Evolutionary conservation across 1,140 invertebrate species (phyloP).

Genomic region (Apis dorsata): DNA sequence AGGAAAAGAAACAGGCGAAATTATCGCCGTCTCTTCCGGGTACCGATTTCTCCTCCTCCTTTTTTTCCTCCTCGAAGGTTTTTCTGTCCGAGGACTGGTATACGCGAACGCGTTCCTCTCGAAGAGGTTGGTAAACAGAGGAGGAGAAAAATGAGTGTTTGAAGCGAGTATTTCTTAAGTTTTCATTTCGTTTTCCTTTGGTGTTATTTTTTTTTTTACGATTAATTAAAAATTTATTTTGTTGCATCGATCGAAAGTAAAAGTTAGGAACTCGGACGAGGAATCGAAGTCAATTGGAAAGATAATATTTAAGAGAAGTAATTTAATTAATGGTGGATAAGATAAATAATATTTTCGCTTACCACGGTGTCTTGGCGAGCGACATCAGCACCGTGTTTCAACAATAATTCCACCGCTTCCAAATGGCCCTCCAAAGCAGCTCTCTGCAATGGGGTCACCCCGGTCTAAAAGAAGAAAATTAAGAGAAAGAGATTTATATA

Average conservation of each 20-base stretch:
- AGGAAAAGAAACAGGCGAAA: background rate
- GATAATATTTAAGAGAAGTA: accelerated
- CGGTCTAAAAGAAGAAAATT: slow-evolving; percentile 82
- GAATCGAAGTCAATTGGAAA: background rate
- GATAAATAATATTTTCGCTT: slow-evolving; percentile 69
- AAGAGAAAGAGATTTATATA: background rate
- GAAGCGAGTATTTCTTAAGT: too few species aligned
- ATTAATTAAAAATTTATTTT: too few species aligned
- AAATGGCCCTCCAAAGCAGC: slow-evolving; percentile 92
- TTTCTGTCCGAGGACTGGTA: background rate
- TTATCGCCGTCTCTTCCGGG: slow-evolving; percentile 28
- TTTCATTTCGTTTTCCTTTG: too few species aligned
- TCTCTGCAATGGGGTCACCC: slow-evolving; percentile 88
- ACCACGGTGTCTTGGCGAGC: slow-evolving; percentile 89
- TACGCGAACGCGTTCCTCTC: background rate
- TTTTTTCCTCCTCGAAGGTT: background rate
- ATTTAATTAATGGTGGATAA: too few species aligned
- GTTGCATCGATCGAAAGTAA: too few species aligned
- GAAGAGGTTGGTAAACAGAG: too few species aligned
- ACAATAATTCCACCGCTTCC: slow-evolving; percentile 86
- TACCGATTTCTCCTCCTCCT: slow-evolving; percentile 29
- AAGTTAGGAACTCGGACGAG: too few species aligned
- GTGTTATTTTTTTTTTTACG: too few species aligned
- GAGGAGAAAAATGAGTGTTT: too few species aligned
- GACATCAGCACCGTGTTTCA: slow-evolving; percentile 86